phyloP scores from a whole-genome alignment of 2,113 vertebrate genomes.

The Notarius quadriscutis region DNA sequence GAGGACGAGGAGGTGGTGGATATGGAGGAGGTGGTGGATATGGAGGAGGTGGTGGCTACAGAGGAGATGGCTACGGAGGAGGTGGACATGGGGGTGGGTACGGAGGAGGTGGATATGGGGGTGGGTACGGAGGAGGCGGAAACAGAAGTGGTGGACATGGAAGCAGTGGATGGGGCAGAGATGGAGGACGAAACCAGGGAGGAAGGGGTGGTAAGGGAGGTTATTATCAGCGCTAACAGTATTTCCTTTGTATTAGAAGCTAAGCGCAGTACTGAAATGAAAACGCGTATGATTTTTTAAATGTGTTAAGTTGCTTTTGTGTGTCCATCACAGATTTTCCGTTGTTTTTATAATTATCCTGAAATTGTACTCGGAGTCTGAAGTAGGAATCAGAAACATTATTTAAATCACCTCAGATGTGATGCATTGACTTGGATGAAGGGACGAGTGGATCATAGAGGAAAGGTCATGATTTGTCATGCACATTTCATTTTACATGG shows the following conservation, averaged over 20 bases:
- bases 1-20: conserved; percentile 58
- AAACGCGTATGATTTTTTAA: background rate
- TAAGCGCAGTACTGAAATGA: background rate
- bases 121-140: conserved; percentile 36
- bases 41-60: conserved; percentile 54
- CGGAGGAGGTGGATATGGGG: conserved; percentile 17
- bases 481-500: background rate
- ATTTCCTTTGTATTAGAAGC: background rate
- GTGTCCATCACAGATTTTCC: background rate
- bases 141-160: conserved; percentile 43
- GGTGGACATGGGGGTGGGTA: conserved; percentile 55
- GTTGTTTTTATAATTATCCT: background rate
- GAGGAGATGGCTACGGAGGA: background rate
- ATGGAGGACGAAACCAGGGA: background rate
- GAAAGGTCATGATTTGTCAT: background rate
- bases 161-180: conserved; percentile 18
- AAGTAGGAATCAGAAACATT: background rate
- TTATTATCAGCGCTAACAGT: conserved; percentile 14
- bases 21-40: conserved; percentile 36
- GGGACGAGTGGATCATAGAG: background rate
- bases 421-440: background rate
- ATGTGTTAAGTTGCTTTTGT: background rate
- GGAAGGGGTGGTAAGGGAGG: background rate
- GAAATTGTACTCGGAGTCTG: background rate
- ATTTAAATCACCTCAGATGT: background rate